These are phyloP conservation scores for Lamprotornis superbus DNA, from an alignment of 2,113 vertebrate species.

Conservation along the genomic window DNA sequence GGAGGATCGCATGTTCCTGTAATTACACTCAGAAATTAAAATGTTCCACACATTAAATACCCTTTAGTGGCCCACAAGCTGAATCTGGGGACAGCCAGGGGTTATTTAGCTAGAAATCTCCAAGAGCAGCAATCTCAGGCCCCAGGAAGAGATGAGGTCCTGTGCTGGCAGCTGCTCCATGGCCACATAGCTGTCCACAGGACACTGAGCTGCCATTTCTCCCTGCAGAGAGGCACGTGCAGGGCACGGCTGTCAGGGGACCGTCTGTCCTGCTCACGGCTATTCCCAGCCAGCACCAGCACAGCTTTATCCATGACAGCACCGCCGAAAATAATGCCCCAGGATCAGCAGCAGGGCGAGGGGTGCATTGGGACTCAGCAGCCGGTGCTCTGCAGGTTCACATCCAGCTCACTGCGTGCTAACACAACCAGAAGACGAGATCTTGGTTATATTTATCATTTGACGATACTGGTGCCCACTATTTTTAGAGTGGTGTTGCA, in stretches of 20 bases:
- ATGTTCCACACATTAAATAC: neutral
- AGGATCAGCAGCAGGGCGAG: fast-evolving
- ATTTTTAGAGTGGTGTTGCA: constrained; percentile 19
- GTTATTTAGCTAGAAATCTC: neutral
- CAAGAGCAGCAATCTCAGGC: neutral
- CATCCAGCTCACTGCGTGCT: neutral
- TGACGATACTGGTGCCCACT: neutral
- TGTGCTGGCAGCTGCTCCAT: neutral
- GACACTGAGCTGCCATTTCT: neutral
- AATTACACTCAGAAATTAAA: neutral
- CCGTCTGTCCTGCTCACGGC: fast-evolving
- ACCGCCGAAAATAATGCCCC: neutral
- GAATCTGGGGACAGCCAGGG: neutral
- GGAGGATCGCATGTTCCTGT: fast-evolving
- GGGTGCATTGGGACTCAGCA: fast-evolving
- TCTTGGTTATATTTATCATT: constrained; percentile 37
- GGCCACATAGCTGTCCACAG: neutral
- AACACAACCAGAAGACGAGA: neutral
- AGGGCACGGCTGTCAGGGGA: neutral
- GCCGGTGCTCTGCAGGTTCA: fast-evolving
- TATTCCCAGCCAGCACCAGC: neutral
- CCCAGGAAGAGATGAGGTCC: neutral
- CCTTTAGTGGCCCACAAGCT: neutral
- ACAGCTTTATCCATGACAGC: neutral
- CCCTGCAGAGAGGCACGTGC: neutral